These are phyloP conservation scores for Hypomecis atomaria DNA, from an alignment of 2,888 invertebrate species.

Conservation along the genomic window DNA sequence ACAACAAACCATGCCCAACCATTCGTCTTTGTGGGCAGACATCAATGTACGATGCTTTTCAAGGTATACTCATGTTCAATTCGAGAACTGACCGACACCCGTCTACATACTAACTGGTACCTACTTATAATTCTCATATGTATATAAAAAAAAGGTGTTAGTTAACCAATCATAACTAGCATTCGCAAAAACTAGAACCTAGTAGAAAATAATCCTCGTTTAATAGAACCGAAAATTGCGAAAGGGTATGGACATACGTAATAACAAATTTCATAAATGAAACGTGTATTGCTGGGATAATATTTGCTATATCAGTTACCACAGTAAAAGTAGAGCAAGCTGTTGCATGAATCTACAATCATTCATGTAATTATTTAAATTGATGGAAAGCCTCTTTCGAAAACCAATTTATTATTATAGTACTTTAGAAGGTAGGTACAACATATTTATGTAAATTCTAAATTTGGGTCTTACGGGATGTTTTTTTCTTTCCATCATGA, in stretches of 20 bases:
- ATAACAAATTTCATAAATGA: constrained; percentile 39
- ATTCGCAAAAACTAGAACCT: neutral
- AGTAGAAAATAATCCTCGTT: neutral
- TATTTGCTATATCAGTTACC: constrained; percentile 35
- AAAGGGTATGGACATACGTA: constrained; percentile 32
- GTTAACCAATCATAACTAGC: too few species aligned
- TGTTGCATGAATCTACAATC: constrained; percentile 26
- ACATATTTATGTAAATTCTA: neutral
- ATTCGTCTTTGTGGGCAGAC: too few species aligned
- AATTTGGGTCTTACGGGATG: too few species aligned
- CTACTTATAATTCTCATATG: too few species aligned
- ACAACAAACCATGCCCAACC: too few species aligned
- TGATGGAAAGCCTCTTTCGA: constrained; percentile 2
- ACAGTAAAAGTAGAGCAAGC: constrained; percentile 27
- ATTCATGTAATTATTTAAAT: constrained; percentile 26
- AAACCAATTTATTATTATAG: neutral
- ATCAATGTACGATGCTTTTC: too few species aligned
- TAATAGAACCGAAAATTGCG: constrained; percentile 16
- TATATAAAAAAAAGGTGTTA: too few species aligned
- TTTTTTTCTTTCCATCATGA: neutral
- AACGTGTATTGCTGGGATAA: constrained; percentile 37
- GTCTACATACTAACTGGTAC: too few species aligned
- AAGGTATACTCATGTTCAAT: too few species aligned
- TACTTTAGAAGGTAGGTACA: neutral
- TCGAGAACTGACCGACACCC: too few species aligned